Evolutionary conservation across 2,888 invertebrate species (phyloP), one percentile per base, ranked within the genome.

Genomic region (Teinopalpus imperialis): DNA sequence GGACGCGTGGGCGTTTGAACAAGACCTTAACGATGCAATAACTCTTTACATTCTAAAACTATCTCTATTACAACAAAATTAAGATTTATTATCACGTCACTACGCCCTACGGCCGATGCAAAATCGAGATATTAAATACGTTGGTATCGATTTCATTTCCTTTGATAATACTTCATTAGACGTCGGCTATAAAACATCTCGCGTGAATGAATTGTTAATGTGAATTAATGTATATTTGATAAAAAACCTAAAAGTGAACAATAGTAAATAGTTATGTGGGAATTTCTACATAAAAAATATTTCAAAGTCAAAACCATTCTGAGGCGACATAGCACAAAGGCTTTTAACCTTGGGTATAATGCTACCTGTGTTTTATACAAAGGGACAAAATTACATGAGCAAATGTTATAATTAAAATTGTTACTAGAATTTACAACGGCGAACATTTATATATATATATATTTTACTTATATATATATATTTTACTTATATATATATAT

Each of bases 91-190:
- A 48, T 60, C n/a, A 16, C 16, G 35, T 48, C 6, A 39, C 24
- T 37, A 16, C 1, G 3, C 34, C 18, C 12, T 20, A 35, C 27
- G 34, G 43, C 52, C 59, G 70, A 77, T 74, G 74, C 68, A 74
- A 74, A 75, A 74, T 62, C 59, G 58, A 59, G 67, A 70, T 75
- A 75, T 74, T 74, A 74, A 71, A 66, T 66, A 56, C 63, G 59
- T 56, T 61, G 62, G 69, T 73, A 68, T 74, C 61, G 63, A 74
- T 74, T 76, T 72, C 69, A 75, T 49, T 56, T 54, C 51, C 75
- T 80, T 76, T 81, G 79, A 79, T 80, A 80, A 75, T 74, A 69
- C 37, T 44, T 35, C 24, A 30, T 43, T 43, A 43, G 21, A 63
- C 59, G 61, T 54, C 63, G 51, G 56, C 55, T 60, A 56, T 69